Evolutionary conservation across 2,888 invertebrate species (phyloP).

Genomic region (Uropetala carovei): DNA sequence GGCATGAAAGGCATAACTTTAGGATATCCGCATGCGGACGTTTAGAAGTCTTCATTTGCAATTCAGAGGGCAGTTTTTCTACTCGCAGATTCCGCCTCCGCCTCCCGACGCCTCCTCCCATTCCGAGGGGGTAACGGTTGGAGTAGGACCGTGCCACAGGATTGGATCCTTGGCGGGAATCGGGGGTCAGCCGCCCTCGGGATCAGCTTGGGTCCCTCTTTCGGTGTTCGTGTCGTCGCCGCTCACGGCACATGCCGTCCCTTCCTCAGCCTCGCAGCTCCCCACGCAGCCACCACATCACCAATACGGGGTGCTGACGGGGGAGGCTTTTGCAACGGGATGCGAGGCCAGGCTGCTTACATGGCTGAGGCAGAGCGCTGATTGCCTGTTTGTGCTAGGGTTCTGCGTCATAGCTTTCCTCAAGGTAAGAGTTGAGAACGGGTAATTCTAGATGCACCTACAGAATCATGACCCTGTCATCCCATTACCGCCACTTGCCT

Average conservation of each 20-base stretch:
- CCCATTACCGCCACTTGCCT: too few species aligned
- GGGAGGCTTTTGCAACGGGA: slow-evolving; percentile 77
- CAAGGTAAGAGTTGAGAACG: slow-evolving; percentile 79
- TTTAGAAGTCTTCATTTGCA: background rate
- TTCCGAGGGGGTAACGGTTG: slow-evolving; percentile 66
- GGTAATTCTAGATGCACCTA: background rate
- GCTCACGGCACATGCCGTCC: background rate
- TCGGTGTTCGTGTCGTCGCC: slow-evolving; percentile 66
- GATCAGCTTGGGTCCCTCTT: slow-evolving; percentile 65
- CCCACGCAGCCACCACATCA: slow-evolving; percentile 72
- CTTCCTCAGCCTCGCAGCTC: slow-evolving; percentile 39
- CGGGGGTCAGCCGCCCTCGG: slow-evolving; percentile 12
- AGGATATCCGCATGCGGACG: background rate
- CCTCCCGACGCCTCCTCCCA: slow-evolving; percentile 67
- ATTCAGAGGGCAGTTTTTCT: background rate
- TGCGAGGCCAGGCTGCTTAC: slow-evolving; percentile 85
- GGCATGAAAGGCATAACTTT: background rate
- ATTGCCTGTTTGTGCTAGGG: slow-evolving; percentile 87
- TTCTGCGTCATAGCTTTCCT: slow-evolving; percentile 93
- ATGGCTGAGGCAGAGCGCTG: slow-evolving; percentile 88
- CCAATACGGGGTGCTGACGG: slow-evolving; percentile 71
- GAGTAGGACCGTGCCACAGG: slow-evolving; percentile 71
- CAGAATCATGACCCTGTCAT: background rate
- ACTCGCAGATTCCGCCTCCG: slow-evolving; percentile 42
- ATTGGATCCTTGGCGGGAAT: slow-evolving; percentile 68